phyloP scores from a whole-genome alignment of 2,113 vertebrate genomes.

The Eidolon helvum region DNA sequence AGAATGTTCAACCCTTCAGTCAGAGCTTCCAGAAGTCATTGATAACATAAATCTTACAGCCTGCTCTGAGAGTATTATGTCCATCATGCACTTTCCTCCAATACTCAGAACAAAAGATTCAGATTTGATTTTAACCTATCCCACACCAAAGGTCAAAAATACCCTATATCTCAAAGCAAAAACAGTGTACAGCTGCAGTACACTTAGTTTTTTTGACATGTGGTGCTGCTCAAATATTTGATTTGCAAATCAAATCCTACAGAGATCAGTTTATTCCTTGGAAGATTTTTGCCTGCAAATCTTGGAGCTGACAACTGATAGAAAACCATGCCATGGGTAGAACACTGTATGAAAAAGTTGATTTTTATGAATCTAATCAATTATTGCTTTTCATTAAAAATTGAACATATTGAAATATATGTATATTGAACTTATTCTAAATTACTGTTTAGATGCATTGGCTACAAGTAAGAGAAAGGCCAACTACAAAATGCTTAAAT shows the following conservation, averaged over 20 bases:
- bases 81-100: background rate
- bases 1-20: background rate
- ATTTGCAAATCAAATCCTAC: background rate
- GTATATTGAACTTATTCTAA: background rate
- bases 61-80: background rate
- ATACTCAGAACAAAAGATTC: background rate
- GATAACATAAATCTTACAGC: background rate
- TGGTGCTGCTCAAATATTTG: background rate
- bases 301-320: background rate
- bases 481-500: background rate
- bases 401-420: background rate
- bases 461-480: background rate
- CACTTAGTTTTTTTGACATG: background rate
- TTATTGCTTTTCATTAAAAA: constrained; percentile 7
- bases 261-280: background rate
- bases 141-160: background rate
- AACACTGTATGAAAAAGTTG: background rate
- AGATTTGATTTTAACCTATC: background rate
- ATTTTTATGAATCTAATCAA: background rate
- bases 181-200: background rate
- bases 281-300: background rate
- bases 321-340: background rate
- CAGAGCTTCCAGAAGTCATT: background rate
- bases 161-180: background rate
- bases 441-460: background rate